A percentile compares a stretch with the other conserved stretches of the same genome.
Evolutionary conservation across 1,140 invertebrate species (phyloP).

Genomic region (Aphelinus atriplicis): DNA sequence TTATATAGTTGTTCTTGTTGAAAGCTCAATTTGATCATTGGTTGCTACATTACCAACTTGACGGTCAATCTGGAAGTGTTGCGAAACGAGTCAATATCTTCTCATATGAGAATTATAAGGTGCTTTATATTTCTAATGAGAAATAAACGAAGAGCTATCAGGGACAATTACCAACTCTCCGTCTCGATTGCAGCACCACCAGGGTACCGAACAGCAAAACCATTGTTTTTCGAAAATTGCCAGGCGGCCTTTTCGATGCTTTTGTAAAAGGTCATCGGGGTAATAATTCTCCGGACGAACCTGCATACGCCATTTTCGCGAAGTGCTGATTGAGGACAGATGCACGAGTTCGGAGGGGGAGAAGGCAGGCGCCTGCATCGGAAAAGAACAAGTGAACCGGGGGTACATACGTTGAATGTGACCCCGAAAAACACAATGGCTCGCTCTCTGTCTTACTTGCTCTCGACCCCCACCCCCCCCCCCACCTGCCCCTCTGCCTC

Average conservation of each 20-base stretch:
- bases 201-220: not conserved
- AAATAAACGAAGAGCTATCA: too few relatives aligned
- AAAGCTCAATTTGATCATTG: too few relatives aligned
- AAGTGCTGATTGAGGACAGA: conserved; percentile 66
- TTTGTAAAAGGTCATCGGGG: conserved; percentile 32
- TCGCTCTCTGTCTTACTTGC: conserved; percentile 45
- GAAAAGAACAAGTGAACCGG: conserved; percentile 46
- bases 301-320: conserved; percentile 62
- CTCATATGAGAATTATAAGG: too few relatives aligned
- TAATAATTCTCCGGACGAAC: conserved; percentile 56
- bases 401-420: conserved; percentile 59
- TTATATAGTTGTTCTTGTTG: too few relatives aligned
- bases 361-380: conserved; percentile 53
- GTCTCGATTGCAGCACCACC: too few relatives aligned
- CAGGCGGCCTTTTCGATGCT: conserved; percentile 24
- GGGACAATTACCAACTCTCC: too few relatives aligned
- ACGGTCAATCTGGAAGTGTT: too few relatives aligned
- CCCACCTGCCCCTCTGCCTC: conserved; percentile 19
- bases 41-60: too few relatives aligned
- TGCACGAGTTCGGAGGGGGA: conserved; percentile 57
- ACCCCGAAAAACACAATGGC: conserved; percentile 55
- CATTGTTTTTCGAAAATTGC: conserved; percentile 16
- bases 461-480: conserved; percentile 32
- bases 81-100: too few relatives aligned
- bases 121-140: too few relatives aligned